A percentile compares a stretch with the other conserved stretches of the same genome.
These are phyloP conservation scores for Nomada ferruginata DNA, from an alignment of 2,888 invertebrate genomes.

Conservation along the genomic window DNA sequence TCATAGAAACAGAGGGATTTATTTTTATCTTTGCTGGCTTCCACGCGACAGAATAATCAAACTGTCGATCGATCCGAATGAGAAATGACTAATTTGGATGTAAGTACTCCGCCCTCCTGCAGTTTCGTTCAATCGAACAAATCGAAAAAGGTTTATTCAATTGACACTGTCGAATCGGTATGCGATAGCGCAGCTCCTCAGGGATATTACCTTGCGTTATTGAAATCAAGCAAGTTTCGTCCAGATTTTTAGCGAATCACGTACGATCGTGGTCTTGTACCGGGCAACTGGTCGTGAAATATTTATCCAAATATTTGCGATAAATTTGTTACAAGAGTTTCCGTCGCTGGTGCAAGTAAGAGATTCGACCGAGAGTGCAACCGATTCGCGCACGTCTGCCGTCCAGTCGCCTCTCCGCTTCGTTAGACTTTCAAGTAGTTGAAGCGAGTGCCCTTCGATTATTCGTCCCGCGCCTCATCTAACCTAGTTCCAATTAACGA, in stretches of 20 bases:
- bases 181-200: background rate
- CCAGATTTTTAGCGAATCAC: no score
- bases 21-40: conserved; percentile 8
- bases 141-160: no score
- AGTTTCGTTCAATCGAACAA: no score
- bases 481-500: conserved; percentile 60
- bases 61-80: conserved; percentile 19
- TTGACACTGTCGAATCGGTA: background rate
- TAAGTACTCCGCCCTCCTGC: no score
- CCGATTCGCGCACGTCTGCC: conserved; percentile 24
- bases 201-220: no score
- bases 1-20: conserved; percentile 30
- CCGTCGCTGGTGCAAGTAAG: conserved; percentile 1
- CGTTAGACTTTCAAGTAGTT: conserved; percentile 62
- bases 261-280: no score
- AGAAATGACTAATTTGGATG: conserved; percentile 14
- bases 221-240: no score
- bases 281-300: conserved; percentile 13
- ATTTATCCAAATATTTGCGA: conserved; percentile 37
- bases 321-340: conserved; percentile 21
- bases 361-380: conserved; percentile 1
- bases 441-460: conserved; percentile 54
- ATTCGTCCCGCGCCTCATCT: conserved; percentile 52
- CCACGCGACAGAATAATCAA: background rate
- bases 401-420: conserved; percentile 42